Conservation (phyloP, 2,888 invertebrate species). For the Acutogordius australiensis region DNA sequence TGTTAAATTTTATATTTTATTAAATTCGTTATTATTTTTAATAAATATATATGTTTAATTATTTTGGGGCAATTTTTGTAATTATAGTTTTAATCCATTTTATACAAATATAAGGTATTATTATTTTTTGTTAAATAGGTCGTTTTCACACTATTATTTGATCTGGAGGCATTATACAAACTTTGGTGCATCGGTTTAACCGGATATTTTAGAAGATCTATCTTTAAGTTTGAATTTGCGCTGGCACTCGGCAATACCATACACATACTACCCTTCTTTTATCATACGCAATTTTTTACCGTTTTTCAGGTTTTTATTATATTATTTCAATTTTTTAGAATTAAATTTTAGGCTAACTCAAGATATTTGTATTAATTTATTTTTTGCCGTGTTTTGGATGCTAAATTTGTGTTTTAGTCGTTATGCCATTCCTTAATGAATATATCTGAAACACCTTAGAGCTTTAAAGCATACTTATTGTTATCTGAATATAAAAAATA, state of each 20-base stretch:
- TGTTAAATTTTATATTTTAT: too few relatives aligned
- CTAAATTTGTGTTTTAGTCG: too few relatives aligned
- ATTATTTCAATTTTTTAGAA: too few relatives aligned
- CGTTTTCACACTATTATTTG: conserved; percentile 68
- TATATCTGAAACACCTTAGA: not conserved
- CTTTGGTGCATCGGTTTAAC: conserved; percentile 83
- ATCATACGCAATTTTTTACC: conserved; percentile 69
- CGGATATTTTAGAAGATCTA: conserved; percentile 73
- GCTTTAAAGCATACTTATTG: conserved; percentile 7
- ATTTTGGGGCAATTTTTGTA: too few relatives aligned
- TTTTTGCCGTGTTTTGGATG: too few relatives aligned
- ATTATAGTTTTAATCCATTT: too few relatives aligned
- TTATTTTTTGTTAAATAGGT: conserved; percentile 28
- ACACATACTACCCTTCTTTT: conserved; percentile 53
- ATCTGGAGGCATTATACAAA: conserved; percentile 75
- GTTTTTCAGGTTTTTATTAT: conserved; percentile 68
- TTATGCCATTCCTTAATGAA: too few relatives aligned
- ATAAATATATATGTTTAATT: too few relatives aligned
- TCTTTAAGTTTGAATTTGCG: conserved; percentile 82
- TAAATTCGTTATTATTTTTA: too few relatives aligned
- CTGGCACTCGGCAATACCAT: conserved; percentile 68
- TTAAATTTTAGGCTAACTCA: too few relatives aligned
- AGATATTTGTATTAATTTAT: too few relatives aligned
- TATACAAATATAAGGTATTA: too few relatives aligned
- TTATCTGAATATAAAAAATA: conserved; percentile 10